phyloP scores from a whole-genome alignment of 2,888 invertebrate genomes.

The Amorpha juglandis region DNA sequence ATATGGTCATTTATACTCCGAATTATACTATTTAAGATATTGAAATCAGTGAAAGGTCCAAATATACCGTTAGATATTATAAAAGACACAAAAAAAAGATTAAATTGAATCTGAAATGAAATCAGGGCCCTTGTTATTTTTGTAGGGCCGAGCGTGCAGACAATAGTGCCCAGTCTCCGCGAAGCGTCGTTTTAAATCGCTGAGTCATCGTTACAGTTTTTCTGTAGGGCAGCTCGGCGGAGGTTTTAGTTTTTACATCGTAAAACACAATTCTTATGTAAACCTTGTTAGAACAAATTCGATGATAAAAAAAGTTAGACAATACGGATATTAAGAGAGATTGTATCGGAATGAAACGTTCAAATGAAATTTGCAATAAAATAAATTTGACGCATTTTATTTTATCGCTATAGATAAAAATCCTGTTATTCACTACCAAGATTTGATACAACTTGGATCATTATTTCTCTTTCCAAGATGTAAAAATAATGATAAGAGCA shows the following conservation, averaged over 20 bases:
- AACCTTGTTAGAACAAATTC: conserved; percentile 16
- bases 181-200: conserved; percentile 24
- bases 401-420: background rate
- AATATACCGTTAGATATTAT: conserved; percentile 35
- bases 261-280: background rate
- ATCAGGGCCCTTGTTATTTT: conserved; percentile 45
- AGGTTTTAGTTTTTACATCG: conserved; percentile 11
- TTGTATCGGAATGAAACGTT: background rate
- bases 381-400: background rate
- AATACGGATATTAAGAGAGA: background rate
- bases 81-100: conserved; percentile 41
- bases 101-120: conserved; percentile 49
- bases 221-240: conserved; percentile 12
- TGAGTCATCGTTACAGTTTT: conserved; percentile 25
- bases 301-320: background rate
- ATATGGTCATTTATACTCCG: too few relatives aligned
- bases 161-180: conserved; percentile 20
- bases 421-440: background rate
- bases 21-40: too few relatives aligned
- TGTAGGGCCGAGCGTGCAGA: conserved; percentile 42
- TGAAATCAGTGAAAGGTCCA: conserved; percentile 28
- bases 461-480: background rate
- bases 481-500: background rate
- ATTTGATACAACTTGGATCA: background rate
- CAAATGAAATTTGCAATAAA: background rate